A percentile compares a stretch with the other conserved stretches of the same genome.
phyloP scores from a whole-genome alignment of 2,888 invertebrate species.

The Dexiosoma caninum region DNA sequence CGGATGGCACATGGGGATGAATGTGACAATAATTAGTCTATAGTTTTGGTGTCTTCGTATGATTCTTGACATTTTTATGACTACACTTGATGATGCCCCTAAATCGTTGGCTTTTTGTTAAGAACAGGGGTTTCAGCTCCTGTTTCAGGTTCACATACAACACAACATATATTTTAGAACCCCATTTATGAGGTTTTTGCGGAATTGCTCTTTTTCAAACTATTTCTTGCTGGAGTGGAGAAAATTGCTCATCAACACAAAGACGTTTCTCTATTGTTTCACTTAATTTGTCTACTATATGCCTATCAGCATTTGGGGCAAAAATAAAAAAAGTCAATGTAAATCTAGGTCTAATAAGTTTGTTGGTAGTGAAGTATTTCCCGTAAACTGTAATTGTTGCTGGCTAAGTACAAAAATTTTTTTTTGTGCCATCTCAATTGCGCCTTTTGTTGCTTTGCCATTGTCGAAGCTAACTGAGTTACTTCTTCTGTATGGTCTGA shows the following conservation, averaged over 20 bases:
- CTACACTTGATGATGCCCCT: conserved; percentile 64
- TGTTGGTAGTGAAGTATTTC: not conserved
- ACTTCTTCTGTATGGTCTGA: not conserved
- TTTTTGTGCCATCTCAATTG: not conserved
- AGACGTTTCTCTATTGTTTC: conserved; percentile 34
- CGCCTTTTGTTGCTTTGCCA: not conserved
- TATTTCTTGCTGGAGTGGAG: not conserved
- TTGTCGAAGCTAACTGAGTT: not conserved
- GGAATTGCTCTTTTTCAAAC: not conserved
- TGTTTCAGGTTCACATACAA: conserved; percentile 55
- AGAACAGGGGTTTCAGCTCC: conserved; percentile 44
- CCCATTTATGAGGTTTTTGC: conserved; percentile 26
- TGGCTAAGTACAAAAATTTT: not conserved
- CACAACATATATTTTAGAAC: conserved; percentile 62
- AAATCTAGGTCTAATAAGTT: not conserved
- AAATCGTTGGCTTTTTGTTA: not conserved
- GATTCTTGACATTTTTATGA: conserved; percentile 55
- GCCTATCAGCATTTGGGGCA: not conserved
- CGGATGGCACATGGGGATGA: too few species aligned
- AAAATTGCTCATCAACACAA: conserved; percentile 54
- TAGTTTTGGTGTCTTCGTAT: conserved; percentile 61
- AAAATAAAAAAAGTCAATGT: not conserved
- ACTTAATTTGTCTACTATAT: not conserved
- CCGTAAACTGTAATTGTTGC: not conserved
- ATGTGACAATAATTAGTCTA: conserved; percentile 59